Conservation (phyloP, 1,140 invertebrate species). For the Cheumatopsyche charites region DNA sequence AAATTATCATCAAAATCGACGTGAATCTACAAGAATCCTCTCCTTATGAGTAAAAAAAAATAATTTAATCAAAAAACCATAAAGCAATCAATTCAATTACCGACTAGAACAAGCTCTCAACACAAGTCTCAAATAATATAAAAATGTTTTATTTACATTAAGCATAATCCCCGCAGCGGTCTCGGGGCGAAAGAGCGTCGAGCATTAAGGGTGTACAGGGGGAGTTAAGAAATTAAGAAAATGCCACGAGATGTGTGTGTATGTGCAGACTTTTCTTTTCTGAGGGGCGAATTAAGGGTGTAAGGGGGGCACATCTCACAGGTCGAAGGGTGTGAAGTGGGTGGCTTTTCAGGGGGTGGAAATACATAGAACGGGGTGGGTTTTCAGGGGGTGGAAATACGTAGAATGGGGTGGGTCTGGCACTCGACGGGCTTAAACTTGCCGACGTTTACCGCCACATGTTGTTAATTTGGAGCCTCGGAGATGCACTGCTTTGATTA, state of each 20-base stretch:
- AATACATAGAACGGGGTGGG: neutral
- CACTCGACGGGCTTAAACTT: conserved; percentile 32
- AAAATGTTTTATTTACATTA: conserved; percentile 38
- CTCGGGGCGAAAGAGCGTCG: neutral
- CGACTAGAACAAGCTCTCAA: too few relatives aligned
- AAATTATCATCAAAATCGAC: too few relatives aligned
- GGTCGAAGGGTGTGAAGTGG: conserved; percentile 18
- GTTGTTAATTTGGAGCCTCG: conserved; percentile 28
- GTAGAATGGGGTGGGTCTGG: neutral
- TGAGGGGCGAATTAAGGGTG: neutral
- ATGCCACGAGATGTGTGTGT: conserved; percentile 34
- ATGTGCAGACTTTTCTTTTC: neutral
- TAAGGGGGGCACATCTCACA: conserved; percentile 4
- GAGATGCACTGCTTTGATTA: conserved; percentile 22
- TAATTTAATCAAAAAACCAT: too few relatives aligned
- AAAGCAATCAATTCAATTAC: too few relatives aligned
- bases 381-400: neutral
- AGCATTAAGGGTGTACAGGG: conserved; percentile 28
- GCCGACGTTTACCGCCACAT: conserved; percentile 29
- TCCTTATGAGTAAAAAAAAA: too few relatives aligned
- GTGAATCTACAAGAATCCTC: too few relatives aligned
- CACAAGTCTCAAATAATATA: neutral
- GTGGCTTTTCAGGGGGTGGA: neutral
- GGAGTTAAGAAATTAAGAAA: conserved; percentile 49
- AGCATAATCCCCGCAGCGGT: conserved; percentile 36